Evolutionary conservation across 2,888 invertebrate species (phyloP), one percentile per base, ranked within the genome.

Genomic region (Agrochola circellaris): DNA sequence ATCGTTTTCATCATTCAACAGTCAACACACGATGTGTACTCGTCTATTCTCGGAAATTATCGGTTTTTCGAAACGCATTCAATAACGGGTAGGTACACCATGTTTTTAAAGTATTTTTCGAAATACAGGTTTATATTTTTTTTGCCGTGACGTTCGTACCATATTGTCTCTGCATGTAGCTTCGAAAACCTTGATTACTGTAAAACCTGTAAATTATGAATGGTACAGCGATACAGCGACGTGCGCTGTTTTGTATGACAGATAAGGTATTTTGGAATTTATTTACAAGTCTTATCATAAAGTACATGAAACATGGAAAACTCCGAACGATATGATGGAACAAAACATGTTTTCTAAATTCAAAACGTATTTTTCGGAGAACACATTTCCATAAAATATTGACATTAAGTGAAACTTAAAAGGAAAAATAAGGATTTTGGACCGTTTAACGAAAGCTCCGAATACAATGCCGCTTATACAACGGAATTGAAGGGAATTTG

Each of bases 121-220:
- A 45, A 26, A 26, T n/a, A 26, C 17, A 38, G 9, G 45, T 26
- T 30, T 42, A 70, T 6, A 45, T 26, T 15, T 30, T 15, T 30
- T 66, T 42, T 26, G 45, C 23, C 13, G 2, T 38, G 51, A 77
- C n/a, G n/a, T 38, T 38, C n/a, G 9, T 45, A 48, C 11, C 7
- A 45, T 17, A 76, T 42, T 48, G 30, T 64, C 4, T 26, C 30
- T 42, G 38, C 48, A 26, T 68, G 51, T 51, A 34, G 48, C 81
- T 65, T 60, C 23, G 20, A 58, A 60, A 73, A 58, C 58, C 51
- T 60, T 54, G 51, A 62, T 72, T 72, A 68, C 60, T 78, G 45
- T 78, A 62, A 83, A 65, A 69, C 48, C 11, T 38, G 61, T 79
- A 79, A 60, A 81, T 79, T 69, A 79, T 81, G 69, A 69, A 83